phyloP scores from a whole-genome alignment of 2,113 vertebrate species.

The Platichthys stellatus region DNA sequence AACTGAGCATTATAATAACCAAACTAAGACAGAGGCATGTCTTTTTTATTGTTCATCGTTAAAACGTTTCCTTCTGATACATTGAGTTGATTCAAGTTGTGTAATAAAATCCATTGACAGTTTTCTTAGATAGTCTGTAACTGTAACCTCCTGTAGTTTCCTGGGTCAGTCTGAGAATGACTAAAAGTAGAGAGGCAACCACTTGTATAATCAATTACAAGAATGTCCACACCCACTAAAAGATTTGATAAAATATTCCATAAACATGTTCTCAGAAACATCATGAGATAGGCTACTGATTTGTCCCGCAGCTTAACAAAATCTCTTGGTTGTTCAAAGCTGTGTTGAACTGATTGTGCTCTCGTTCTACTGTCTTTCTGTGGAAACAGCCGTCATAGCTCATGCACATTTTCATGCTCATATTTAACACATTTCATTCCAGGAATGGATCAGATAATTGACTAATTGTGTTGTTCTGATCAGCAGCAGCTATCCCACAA shows the following conservation, averaged over 20 bases:
- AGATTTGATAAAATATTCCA: constrained; percentile 6
- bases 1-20: too few species aligned
- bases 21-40: too few species aligned
- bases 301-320: not conserved
- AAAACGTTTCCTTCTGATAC: too few species aligned
- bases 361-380: not conserved
- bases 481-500: not conserved
- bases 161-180: not conserved
- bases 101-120: not conserved
- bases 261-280: not conserved
- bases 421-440: too few species aligned
- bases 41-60: too few species aligned
- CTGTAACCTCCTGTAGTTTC: not conserved
- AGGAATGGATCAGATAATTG: not conserved
- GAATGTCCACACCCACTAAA: constrained; percentile 10
- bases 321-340: not conserved
- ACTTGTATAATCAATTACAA: constrained; percentile 2
- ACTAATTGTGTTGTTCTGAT: not conserved
- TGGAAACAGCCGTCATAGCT: not conserved
- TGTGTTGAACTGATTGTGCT: not conserved
- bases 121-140: too few species aligned
- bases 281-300: constrained; percentile 40
- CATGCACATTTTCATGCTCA: not conserved
- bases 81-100: not conserved
- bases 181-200: not conserved